A percentile compares a stretch with the other conserved stretches of the same genome.
These are phyloP conservation scores for Acronicta psi DNA, from an alignment of 2,888 invertebrate species.

Conservation along the genomic window DNA sequence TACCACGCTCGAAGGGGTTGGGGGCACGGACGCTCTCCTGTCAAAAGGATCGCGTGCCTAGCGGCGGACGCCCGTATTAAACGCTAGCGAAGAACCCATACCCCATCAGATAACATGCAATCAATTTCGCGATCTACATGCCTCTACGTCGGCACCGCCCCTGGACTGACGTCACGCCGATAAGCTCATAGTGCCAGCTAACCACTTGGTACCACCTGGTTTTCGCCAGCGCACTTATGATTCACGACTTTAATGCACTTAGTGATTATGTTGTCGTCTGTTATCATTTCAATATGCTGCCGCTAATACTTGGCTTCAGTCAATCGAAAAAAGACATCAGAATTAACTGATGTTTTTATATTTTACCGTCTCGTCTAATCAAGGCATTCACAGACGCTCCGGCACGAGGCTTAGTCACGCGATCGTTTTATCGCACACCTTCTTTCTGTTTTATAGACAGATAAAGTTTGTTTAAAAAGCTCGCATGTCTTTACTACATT, in stretches of 20 bases:
- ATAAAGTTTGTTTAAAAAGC: slow-evolving; percentile 87
- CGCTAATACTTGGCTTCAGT: slow-evolving; percentile 31
- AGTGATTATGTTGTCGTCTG: slow-evolving; percentile 31
- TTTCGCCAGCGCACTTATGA: slow-evolving; percentile 64
- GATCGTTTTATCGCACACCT: slow-evolving; percentile 87
- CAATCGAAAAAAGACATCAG: slow-evolving; percentile 53
- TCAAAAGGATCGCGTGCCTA: slow-evolving; percentile 87
- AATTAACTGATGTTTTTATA: slow-evolving; percentile 61
- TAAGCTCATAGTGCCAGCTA: slow-evolving; percentile 84
- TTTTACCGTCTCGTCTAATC: slow-evolving; percentile 76
- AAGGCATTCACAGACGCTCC: slow-evolving; percentile 81
- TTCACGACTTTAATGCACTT: slow-evolving; percentile 59
- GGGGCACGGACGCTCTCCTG: slow-evolving; percentile 84
- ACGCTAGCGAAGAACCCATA: slow-evolving; percentile 88
- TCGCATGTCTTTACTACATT: slow-evolving; percentile 85
- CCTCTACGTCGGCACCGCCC: slow-evolving; percentile 86
- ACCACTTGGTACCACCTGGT: slow-evolving; percentile 80
- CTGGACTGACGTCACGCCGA: slow-evolving; percentile 85
- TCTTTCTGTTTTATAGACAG: slow-evolving; percentile 85
- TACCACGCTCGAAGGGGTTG: slow-evolving; percentile 80
- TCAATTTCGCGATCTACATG: slow-evolving; percentile 89
- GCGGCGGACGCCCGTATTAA: slow-evolving; percentile 85
- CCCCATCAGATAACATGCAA: slow-evolving; percentile 88
- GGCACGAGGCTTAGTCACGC: slow-evolving; percentile 82
- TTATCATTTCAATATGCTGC: slow-evolving; percentile 23